Percentiles rank a stretch among this genome's conserved stretches.
phyloP scores from a whole-genome alignment of 2,888 invertebrate genomes.

The Phragmatobia fuliginosa region DNA sequence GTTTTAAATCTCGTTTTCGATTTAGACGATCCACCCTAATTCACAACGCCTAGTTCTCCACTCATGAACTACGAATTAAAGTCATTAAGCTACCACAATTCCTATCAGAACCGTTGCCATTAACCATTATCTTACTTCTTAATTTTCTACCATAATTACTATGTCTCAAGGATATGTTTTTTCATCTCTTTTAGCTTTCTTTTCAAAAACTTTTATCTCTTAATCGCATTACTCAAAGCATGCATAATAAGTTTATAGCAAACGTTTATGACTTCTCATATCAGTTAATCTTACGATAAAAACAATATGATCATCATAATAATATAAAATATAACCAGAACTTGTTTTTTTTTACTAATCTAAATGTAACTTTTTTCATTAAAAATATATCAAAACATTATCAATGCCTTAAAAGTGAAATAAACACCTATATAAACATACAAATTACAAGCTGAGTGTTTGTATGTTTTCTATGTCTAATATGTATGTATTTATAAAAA shows the following conservation, averaged over 20 bases:
- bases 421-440: no score
- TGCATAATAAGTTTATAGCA: background rate
- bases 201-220: background rate
- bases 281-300: background rate
- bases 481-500: no score
- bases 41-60: slow-evolving; percentile 23
- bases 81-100: slow-evolving; percentile 23
- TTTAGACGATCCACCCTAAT: slow-evolving; percentile 24
- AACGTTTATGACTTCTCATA: background rate
- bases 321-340: no score
- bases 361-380: no score
- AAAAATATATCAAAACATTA: no score
- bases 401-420: no score
- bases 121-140: background rate
- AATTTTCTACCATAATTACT: slow-evolving; percentile 10
- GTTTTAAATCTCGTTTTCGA: background rate
- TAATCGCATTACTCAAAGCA: background rate
- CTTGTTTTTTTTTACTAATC: no score
- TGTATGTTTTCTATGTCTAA: no score
- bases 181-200: background rate
- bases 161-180: background rate
- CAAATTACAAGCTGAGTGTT: no score
- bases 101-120: slow-evolving; percentile 16
- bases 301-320: background rate
- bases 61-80: slow-evolving; percentile 30